Evolutionary conservation across 2,113 vertebrate genomes (phyloP).

Genomic region (Diglossa brunneiventris): DNA sequence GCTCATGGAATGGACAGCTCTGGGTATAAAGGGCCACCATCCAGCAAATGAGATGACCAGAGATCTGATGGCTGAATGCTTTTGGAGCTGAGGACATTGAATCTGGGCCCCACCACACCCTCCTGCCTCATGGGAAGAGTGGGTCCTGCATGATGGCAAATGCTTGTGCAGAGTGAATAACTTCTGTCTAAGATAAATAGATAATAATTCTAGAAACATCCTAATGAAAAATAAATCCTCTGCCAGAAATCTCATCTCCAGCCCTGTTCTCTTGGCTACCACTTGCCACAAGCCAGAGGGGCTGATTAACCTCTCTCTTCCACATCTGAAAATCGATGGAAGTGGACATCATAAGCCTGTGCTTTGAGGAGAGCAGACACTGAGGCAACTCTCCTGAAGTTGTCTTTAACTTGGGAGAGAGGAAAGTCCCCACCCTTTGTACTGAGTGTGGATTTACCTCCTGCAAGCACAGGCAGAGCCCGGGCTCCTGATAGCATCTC

Average conservation of each 20-base stretch:
- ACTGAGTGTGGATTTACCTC: neutral
- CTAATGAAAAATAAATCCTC: neutral
- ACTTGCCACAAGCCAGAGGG: neutral
- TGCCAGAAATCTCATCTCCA: neutral
- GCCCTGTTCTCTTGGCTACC: neutral
- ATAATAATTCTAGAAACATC: neutral
- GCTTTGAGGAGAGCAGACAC: neutral
- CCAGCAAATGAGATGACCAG: neutral
- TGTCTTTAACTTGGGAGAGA: neutral
- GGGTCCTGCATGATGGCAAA: neutral
- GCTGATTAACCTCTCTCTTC: neutral
- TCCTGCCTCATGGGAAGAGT: neutral
- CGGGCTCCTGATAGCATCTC: neutral
- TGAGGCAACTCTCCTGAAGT: neutral
- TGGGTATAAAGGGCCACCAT: neutral
- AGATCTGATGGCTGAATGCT: neutral
- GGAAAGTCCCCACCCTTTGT: slow-evolving; percentile 12
- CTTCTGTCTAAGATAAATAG: neutral
- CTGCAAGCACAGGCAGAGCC: slow-evolving; percentile 24
- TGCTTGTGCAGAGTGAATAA: rapidly evolving
- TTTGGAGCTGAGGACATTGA: neutral
- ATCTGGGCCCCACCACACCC: neutral
- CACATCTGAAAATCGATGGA: neutral
- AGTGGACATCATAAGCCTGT: neutral
- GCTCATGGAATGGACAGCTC: neutral